Base-by-base conservation (phyloP, 2,113 vertebrate genomes). In the Crotalus helleri region DNA sequence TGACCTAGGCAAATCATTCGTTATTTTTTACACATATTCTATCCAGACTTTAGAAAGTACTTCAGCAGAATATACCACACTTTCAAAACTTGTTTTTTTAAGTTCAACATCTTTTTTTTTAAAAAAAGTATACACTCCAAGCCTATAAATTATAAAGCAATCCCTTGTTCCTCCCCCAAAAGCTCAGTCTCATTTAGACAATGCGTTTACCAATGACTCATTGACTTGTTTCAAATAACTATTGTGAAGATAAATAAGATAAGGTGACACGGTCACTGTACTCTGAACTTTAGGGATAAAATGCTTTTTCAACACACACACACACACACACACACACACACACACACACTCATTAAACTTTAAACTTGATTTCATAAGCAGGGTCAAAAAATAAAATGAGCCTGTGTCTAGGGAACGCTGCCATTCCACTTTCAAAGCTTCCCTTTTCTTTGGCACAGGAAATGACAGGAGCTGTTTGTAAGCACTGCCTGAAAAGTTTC, bases 401-500 rank as follows among this genome's bases (percentile, higher is more conserved):
- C 29, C 90, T 85, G 33, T 5, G 89, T 95, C 93, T 69, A 74
- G 46, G 87, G 53, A 92, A 92, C 61, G 57, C 87, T 91, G 93
- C 21, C 46, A n/a, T 59, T 88, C 64, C 93, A 46, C 86, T 69
- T 93, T 93, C 85, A 64, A 10, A 46, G 29, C 53, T 88, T 58
- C 11, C 81, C 95, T 94, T 95, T 94, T 91, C 51, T 91, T 94
- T 96, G 90, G 95, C 85, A 33, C 23, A 90, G 93, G 61, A 74
- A 88, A 81, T 58, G 54, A 87, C 21, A 74, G 39, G 90, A 3
- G n/a, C 58, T 89, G 39, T 81, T 95, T 94, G 91, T 95, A 94
- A 90, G n/a, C 93, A 57, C 87, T 93, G 87, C 74, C 93, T 93
- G 94, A 51, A 95, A 95, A 94, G 49, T 54, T 94, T 95, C 90